Percentiles rank a stretch among this genome's conserved stretches.
These are phyloP conservation scores for Aptenodytes patagonicus DNA, from an alignment of 2,113 vertebrate genomes.

Conservation along the genomic window DNA sequence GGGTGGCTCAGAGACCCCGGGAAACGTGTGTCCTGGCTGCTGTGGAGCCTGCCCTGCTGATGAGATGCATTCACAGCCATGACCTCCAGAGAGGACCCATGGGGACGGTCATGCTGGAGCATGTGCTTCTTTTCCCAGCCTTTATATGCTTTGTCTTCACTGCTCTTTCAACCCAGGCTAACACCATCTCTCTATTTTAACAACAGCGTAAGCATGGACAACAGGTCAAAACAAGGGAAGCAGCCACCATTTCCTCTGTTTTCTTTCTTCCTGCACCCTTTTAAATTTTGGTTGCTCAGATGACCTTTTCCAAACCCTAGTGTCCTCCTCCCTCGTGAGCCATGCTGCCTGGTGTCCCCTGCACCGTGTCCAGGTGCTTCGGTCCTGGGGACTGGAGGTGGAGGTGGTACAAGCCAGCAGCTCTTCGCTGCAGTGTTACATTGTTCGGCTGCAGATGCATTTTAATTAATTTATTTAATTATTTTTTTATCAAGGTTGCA, in stretches of 20 bases:
- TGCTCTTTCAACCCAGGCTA: background rate
- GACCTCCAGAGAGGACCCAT: background rate
- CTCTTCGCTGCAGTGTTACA: background rate
- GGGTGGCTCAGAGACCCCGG: background rate
- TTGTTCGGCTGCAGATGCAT: accelerated
- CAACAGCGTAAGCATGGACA: background rate
- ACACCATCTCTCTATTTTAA: background rate
- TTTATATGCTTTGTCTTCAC: background rate
- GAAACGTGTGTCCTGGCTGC: accelerated
- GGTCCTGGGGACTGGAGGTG: background rate
- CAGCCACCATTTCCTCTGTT: background rate
- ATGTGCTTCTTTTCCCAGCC: background rate
- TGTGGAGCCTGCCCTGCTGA: background rate
- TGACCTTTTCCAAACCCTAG: background rate
- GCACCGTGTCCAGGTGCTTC: accelerated
- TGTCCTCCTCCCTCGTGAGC: background rate
- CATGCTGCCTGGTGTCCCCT: background rate
- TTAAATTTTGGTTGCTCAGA: background rate
- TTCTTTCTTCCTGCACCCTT: background rate
- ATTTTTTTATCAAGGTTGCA: background rate
- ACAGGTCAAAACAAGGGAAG: background rate
- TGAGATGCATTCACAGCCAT: background rate
- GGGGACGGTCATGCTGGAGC: background rate
- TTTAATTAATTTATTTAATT: background rate
- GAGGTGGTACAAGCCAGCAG: background rate